Conservation (phyloP, 2,797 vertebrate species). For the Spinibarbus caldwelli region DNA sequence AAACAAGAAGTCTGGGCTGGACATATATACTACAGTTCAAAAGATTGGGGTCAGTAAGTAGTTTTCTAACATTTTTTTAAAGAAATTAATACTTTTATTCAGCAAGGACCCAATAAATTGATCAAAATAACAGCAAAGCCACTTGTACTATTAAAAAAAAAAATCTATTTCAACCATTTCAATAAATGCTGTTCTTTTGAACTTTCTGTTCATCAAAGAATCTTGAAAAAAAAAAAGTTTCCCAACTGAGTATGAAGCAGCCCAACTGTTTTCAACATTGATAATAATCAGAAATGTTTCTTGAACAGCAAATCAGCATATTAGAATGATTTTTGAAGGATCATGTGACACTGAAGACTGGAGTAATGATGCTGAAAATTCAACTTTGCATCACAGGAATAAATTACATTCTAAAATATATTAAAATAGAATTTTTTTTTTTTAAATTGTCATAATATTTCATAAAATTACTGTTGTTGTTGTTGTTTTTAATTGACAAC, state of each 20-base stretch:
- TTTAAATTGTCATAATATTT: no score
- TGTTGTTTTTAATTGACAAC: neutral
- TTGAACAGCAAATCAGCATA: neutral
- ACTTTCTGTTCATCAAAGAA: neutral
- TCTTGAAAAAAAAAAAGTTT: neutral
- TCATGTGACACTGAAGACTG: neutral
- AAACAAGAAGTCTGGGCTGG: neutral
- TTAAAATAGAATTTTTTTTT: no score
- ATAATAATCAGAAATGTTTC: neutral
- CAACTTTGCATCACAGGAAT: neutral
- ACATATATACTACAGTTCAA: no score
- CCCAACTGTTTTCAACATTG: neutral
- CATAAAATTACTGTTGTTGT: neutral
- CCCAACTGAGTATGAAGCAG: no score
- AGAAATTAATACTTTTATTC: neutral
- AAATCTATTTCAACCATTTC: neutral
- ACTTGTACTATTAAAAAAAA: neutral
- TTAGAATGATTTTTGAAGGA: neutral
- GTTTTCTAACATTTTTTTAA: no score
- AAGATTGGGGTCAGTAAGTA: no score
- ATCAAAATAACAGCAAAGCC: neutral
- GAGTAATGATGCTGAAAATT: neutral
- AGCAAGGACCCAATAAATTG: neutral
- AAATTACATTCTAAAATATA: neutral
- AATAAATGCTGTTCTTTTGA: neutral